Base-by-base conservation (phyloP, 2,113 vertebrate species). In the Phocoena sinus region DNA sequence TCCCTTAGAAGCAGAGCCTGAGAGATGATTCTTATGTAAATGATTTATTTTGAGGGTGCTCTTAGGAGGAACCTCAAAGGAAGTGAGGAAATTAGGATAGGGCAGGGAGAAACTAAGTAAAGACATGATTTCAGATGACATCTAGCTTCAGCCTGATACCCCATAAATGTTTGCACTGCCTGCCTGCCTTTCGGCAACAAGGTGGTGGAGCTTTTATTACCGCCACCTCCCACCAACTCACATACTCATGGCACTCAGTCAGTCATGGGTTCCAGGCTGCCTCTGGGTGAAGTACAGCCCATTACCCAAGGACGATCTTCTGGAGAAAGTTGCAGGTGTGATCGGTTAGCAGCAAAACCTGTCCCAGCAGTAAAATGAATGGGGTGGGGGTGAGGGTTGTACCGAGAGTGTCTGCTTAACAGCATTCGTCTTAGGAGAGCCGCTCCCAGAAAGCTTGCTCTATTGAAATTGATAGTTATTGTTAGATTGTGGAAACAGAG, bases 51-150 rank as follows among this genome's bases (percentile, higher is more conserved):
- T 47, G 26, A 93, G 26, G 38, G 23, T 63, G 17, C 25, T 62
- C 17, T 53, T 58, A 84, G 36, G 79, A 33, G 74, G 73, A 91
- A 36, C 17, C 17, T 87, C 79, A 83, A 65, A 74, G 50, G 25
- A 94, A 96, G 26, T 62, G 31, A 47, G 73, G 67, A 67, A 80
- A 63, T 90, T 82, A 70, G 60, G 50, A 65, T 79, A 81, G 67
- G 25, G 60, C 38, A 90, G 2, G 18, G 31, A 74, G 36, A 77
- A 56, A 36, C 47, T 36, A 76, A 50, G 17, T 67, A 15, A 86
- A 94, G 56, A 60, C 58, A 9, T 71, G 36, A 63, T 86, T 96
- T 97, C 25, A 33, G 9, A 36, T 50, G 11, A 28, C 8, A 7
- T 44, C n/a, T 38, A 10, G 4, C 76, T 74, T 82, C 50, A 79